Percentiles rank a stretch among this genome's conserved stretches.
Conservation (phyloP, 2,888 invertebrate species). For the Phortica okadai region DNA sequence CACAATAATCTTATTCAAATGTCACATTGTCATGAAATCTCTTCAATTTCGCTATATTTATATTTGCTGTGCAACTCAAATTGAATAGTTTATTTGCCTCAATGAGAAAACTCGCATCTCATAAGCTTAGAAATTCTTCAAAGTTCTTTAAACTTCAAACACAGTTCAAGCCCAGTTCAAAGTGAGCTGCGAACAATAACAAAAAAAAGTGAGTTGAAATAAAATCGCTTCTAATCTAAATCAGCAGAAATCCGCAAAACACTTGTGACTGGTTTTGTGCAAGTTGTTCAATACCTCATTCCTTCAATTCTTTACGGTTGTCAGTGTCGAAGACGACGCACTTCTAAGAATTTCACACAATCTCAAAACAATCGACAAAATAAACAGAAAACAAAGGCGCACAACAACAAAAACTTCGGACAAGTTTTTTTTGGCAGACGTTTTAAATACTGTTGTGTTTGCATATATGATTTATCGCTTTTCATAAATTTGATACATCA, state of each 20-base stretch:
- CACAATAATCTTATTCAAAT: too few species aligned
- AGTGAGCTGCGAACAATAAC: too few species aligned
- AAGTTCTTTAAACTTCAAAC: neutral
- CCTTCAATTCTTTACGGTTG: neutral
- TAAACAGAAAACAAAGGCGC: neutral
- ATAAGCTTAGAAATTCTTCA: neutral
- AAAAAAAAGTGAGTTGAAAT: neutral
- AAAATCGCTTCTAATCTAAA: conserved; percentile 9
- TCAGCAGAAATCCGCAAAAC: neutral
- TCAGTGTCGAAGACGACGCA: neutral
- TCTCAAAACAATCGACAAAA: conserved; percentile 1
- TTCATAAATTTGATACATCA: neutral
- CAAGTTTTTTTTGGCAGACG: neutral
- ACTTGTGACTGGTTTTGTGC: neutral
- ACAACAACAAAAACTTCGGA: neutral
- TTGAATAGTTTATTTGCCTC: too few species aligned
- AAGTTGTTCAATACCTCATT: neutral
- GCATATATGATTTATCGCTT: conserved; percentile 24
- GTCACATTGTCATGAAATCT: too few species aligned
- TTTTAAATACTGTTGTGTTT: conserved; percentile 12
- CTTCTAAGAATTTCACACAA: conserved; percentile 23
- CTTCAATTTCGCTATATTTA: too few species aligned
- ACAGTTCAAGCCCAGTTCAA: neutral
- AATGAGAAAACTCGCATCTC: too few species aligned
- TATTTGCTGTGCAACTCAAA: too few species aligned